These are phyloP conservation scores for Eurypyga helias DNA, from an alignment of 2,113 vertebrate genomes.

Conservation along the genomic window DNA sequence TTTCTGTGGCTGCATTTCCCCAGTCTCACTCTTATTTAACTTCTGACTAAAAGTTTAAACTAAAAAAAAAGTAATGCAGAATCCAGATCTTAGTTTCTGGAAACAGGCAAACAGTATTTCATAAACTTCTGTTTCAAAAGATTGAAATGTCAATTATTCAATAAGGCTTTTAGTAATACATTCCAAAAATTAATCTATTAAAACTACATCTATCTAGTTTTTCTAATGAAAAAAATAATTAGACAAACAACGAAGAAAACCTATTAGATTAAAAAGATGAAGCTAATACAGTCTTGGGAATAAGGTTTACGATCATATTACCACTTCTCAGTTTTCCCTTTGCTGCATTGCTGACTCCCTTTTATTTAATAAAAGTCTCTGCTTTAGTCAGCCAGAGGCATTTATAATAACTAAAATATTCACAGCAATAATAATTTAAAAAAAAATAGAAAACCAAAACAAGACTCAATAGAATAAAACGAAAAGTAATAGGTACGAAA, in stretches of 20 bases:
- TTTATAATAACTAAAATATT: neutral
- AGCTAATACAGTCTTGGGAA: neutral
- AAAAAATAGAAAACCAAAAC: neutral
- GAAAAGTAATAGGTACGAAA: neutral
- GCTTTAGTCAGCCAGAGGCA: neutral
- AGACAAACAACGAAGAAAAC: constrained; percentile 6
- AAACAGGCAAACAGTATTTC: neutral
- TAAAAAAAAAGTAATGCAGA: neutral
- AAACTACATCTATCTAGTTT: neutral
- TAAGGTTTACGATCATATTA: neutral
- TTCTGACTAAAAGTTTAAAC: neutral
- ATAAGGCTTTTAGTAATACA: neutral
- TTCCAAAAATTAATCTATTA: constrained; percentile 11
- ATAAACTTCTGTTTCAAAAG: neutral
- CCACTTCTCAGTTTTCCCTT: neutral
- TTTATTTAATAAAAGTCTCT: neutral
- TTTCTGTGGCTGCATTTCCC: neutral
- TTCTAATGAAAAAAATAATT: constrained; percentile 30
- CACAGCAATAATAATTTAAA: neutral
- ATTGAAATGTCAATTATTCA: constrained; percentile 19
- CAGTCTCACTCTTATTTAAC: neutral
- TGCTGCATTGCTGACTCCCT: neutral
- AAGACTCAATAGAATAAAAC: neutral
- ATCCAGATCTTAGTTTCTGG: neutral
- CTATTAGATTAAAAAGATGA: constrained; percentile 8